Base-by-base conservation (phyloP, 2,888 invertebrate genomes). In the Scaptomyza parva region DNA sequence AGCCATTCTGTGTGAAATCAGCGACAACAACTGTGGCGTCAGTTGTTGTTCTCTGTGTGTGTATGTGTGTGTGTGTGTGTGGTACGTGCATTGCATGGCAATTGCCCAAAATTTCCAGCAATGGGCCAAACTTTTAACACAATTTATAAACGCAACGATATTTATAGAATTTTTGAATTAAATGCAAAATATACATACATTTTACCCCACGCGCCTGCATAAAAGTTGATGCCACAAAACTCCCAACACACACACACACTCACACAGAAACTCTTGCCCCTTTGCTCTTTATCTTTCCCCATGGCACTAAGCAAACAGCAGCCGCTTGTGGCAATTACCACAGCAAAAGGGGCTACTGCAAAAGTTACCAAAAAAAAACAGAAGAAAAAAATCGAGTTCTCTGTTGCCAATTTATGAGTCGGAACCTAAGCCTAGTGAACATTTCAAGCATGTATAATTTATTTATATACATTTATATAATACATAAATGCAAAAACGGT, bases 151-250 rank as follows among this genome's bases (percentile, higher is more conserved):
- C 71, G 82, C 81, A 78, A 64, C 69, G 75, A 70, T 85, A 82
- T 82, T 82, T 85, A 85, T 85, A 82, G 86, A 82, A 85, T 79
- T 77, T 82, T 65, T 79, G 83, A 82, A 85, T 82, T 85, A 82
- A 79, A 70, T 77, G 72, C 60, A 60, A 76, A 80, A 75, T 81
- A 51, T 47, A 58, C 6, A 26, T 3, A 28, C 43, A 52, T 43
- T 62, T 35, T 37, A 40, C 11, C 65, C 65, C 57, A 58, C 52
- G 43, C 48, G 74, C 68, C 66, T 51, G 73, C 77, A 68, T 39
- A 75, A 79, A 82, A 82, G 79, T 79, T 82, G 76, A 58, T 40
- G 39, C 55, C 33, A 26, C 62, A 62, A 44, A 8, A 47, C 1
- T 6, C 24, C 26, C n/a, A 37, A 18, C 22, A 17, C 59, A 30